Conservation (phyloP, 2,888 invertebrate species). For the Troglohyphantes excavatus region DNA sequence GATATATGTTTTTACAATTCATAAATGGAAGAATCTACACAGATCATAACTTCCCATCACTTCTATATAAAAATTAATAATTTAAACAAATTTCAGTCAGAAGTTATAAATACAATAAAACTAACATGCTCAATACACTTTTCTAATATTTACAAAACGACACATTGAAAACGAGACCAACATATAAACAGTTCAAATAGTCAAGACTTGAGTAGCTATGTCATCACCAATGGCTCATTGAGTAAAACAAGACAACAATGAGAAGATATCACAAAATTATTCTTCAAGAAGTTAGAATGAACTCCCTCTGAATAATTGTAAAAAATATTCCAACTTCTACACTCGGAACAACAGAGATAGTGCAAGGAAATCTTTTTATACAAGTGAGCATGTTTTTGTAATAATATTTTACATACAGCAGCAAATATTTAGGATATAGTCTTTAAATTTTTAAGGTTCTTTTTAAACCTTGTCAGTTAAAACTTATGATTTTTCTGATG, state of each 20-base stretch:
- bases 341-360: too few relatives aligned
- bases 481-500: too few relatives aligned
- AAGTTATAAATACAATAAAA: neutral
- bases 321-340: too few relatives aligned
- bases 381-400: too few relatives aligned
- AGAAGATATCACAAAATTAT: too few relatives aligned
- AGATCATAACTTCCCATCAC: neutral
- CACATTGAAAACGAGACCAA: neutral
- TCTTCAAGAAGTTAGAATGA: too few relatives aligned
- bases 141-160: slow-evolving; percentile 2
- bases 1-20: neutral
- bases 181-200: neutral
- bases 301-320: too few relatives aligned
- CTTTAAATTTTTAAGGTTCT: too few relatives aligned
- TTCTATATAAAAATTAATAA: neutral
- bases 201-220: neutral
- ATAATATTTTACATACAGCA: too few relatives aligned
- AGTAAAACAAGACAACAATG: neutral
- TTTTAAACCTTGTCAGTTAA: too few relatives aligned
- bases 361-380: too few relatives aligned
- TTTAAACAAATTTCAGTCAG: neutral
- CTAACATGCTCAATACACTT: neutral
- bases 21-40: neutral
- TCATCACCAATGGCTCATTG: neutral
- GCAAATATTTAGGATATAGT: too few relatives aligned